phyloP scores from a whole-genome alignment of 2,113 vertebrate species.

The Muscicapa adusta region DNA sequence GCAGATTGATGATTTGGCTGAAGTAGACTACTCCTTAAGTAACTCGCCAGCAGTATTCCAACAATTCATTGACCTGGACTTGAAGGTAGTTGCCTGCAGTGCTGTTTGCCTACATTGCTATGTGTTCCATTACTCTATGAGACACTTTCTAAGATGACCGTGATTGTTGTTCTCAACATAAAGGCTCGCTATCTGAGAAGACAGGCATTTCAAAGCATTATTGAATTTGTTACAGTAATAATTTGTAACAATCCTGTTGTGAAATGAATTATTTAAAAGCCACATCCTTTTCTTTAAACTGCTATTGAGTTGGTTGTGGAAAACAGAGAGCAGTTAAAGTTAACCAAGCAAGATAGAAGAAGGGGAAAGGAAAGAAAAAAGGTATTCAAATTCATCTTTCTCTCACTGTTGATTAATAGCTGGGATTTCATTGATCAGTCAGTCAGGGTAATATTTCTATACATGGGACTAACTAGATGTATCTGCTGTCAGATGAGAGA shows the following conservation, averaged over 20 bases:
- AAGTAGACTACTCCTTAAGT: slow-evolving; percentile 68
- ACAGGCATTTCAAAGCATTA: not conserved
- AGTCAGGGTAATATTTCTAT: not conserved
- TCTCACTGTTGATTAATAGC: not conserved
- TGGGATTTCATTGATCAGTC: not conserved
- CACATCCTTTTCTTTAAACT: not conserved
- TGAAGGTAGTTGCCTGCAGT: slow-evolving; percentile 63
- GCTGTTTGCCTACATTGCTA: not conserved
- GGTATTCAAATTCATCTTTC: not conserved
- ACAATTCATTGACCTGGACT: slow-evolving; percentile 63
- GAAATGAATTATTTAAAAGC: not conserved
- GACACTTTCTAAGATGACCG: not conserved
- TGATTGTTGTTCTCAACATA: not conserved
- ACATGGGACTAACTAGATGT: not conserved
- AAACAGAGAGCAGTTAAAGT: not conserved
- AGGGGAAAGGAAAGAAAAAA: not conserved
- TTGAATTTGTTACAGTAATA: not conserved
- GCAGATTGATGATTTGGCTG: slow-evolving; percentile 59
- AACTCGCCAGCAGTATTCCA: slow-evolving; percentile 45
- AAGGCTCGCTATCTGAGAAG: not conserved
- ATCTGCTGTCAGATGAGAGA: not conserved
- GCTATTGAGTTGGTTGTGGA: not conserved
- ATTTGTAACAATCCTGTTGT: not conserved
- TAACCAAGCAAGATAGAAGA: not conserved
- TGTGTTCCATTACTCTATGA: not conserved